Evolutionary conservation across 2,797 vertebrate genomes (phyloP), one percentile per base, ranked within the genome.

Genomic region (Pterois miles): DNA sequence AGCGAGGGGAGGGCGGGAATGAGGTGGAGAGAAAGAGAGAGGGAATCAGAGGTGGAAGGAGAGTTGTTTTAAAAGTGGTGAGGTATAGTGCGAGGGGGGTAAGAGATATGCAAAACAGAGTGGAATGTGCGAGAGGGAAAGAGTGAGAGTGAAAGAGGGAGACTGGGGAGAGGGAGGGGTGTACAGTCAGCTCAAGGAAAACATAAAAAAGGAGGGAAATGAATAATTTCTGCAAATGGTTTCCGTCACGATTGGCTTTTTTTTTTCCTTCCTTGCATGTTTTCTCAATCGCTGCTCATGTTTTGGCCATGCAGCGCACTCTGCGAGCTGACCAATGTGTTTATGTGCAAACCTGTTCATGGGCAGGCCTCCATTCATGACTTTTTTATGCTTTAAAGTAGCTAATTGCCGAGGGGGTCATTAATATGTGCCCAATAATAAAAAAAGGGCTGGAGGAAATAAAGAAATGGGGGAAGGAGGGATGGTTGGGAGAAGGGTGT

Each of bases 121-220:
- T 84, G 87, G 91, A 93, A 92, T 94, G 89, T 91, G 85, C 78
- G 84, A 86, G 77, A 91, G 78, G 91, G 86, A 93, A 89, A 89
- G 86, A 91, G 85, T 87, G 89, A 89, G 86, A 85, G 88, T 75
- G 85, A 86, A 89, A 54, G 80, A 82, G 78, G 69, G 89, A 91
- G 84, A 81, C 84, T 77, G 59, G 78, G 81, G 89, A 86, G 86
- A 87, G 86, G 87, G 86, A 89, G 88, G 90, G 85, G 87, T 90
- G 78, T 93, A 87, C 68, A 89, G 90, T 90, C 88, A 89, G 89
- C 83, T 88, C 84, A 90, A 90, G 90, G 87, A 93, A 93, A 93
- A 93, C 91, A 93, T 93, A 93, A 93, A 94, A 93, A 92, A 86
- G 90, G 90, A 90, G 91, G 93, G 92, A 93, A 94, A 93, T 92